Evolutionary conservation across 2,888 invertebrate species (phyloP).

Genomic region (Resseliella maxima): DNA sequence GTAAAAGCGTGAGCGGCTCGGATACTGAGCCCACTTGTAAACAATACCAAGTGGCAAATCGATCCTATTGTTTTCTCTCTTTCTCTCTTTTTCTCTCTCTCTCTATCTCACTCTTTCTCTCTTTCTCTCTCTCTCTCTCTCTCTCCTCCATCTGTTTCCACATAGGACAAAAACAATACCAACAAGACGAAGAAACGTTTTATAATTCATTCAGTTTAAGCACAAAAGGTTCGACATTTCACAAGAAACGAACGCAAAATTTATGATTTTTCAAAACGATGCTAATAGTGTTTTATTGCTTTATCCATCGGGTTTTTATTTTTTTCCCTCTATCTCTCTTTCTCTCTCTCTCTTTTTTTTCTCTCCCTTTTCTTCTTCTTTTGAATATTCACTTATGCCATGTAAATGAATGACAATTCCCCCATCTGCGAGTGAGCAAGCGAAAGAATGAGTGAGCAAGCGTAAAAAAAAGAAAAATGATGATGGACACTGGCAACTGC

Average conservation of each 20-base stretch:
- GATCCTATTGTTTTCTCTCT: too few species aligned
- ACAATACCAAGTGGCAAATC: background rate
- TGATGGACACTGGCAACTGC: constrained; percentile 7
- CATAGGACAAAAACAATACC: background rate
- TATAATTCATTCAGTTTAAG: background rate
- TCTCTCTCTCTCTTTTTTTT: too few species aligned
- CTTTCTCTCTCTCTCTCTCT: too few species aligned
- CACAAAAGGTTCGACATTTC: background rate
- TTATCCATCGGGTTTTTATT: background rate
- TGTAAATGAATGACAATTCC: background rate
- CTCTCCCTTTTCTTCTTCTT: too few species aligned
- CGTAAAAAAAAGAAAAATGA: background rate
- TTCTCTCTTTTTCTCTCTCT: too few species aligned
- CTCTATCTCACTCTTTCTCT: too few species aligned
- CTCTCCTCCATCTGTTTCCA: background rate
- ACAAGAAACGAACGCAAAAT: background rate
- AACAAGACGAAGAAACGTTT: background rate
- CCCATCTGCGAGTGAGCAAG: background rate
- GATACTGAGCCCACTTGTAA: background rate
- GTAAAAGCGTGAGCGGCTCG: background rate
- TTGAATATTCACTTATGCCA: background rate
- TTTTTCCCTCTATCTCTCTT: too few species aligned
- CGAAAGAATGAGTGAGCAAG: background rate
- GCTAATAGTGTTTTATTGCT: constrained; percentile 28
- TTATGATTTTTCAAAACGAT: constrained; percentile 14